phyloP scores from a whole-genome alignment of 1,140 invertebrate species.

The Eurosta solidaginis region DNA sequence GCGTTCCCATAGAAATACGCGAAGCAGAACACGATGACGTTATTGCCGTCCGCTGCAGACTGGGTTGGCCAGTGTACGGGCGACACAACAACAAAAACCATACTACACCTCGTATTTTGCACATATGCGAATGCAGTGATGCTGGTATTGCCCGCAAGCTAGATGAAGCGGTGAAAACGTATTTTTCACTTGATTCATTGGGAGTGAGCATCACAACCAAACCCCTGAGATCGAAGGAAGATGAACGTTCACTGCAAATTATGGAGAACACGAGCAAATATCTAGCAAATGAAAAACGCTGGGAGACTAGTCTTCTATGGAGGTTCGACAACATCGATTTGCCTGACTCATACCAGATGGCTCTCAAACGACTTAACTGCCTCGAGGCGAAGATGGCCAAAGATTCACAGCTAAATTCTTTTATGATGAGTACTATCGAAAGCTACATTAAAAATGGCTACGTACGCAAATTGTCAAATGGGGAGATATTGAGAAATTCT shows the following conservation, averaged over 20 bases:
- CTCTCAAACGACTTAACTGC: not conserved
- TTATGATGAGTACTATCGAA: not conserved
- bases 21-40: no score
- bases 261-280: slow-evolving; percentile 13
- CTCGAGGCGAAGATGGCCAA: slow-evolving; percentile 1
- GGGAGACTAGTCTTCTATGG: not conserved
- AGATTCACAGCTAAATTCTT: not conserved
- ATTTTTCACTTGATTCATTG: slow-evolving; percentile 1
- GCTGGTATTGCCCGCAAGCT: no score
- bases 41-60: no score
- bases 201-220: not conserved
- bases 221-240: not conserved
- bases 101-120: no score
- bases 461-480: not conserved
- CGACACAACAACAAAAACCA: no score
- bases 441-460: not conserved
- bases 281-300: not conserved
- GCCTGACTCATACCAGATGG: not conserved
- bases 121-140: no score
- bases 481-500: not conserved
- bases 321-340: not conserved
- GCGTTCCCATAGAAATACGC: no score
- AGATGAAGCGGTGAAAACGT: not conserved
- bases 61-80: no score
- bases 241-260: not conserved